phyloP scores from a whole-genome alignment of 1,140 invertebrate species.

The Nylanderia fulva region DNA sequence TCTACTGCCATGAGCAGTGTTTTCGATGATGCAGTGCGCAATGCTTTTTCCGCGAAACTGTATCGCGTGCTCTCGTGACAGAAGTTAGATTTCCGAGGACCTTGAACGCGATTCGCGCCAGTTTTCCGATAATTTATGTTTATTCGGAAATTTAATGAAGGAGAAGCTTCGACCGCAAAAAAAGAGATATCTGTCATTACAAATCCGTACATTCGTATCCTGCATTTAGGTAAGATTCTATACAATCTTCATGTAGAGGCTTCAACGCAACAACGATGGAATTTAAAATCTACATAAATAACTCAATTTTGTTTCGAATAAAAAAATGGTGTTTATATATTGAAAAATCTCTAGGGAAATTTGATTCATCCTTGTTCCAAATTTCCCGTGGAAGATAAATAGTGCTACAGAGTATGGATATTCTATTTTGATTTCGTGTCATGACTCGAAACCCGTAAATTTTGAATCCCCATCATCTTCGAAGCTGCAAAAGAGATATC shows the following conservation, averaged over 20 bases:
- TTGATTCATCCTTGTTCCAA: background rate
- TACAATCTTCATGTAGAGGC: background rate
- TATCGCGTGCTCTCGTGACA: conserved; percentile 54
- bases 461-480: no score
- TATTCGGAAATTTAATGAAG: conserved; percentile 37
- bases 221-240: background rate
- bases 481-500: background rate
- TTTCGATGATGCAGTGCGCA: conserved; percentile 45
- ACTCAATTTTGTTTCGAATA: background rate
- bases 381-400: background rate
- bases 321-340: background rate
- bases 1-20: conserved; percentile 62
- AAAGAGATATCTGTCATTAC: background rate
- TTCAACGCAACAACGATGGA: background rate
- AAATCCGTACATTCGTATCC: background rate
- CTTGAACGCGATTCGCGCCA: conserved; percentile 39
- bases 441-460: no score
- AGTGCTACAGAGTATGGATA: no score
- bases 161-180: background rate
- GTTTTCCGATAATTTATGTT: conserved; percentile 39
- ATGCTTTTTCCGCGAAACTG: conserved; percentile 46
- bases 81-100: conserved; percentile 30
- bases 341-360: background rate
- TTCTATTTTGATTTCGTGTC: no score
- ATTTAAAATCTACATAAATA: background rate